These are phyloP conservation scores for Maccullochella peelii DNA, from an alignment of 2,113 vertebrate species.

Conservation along the genomic window DNA sequence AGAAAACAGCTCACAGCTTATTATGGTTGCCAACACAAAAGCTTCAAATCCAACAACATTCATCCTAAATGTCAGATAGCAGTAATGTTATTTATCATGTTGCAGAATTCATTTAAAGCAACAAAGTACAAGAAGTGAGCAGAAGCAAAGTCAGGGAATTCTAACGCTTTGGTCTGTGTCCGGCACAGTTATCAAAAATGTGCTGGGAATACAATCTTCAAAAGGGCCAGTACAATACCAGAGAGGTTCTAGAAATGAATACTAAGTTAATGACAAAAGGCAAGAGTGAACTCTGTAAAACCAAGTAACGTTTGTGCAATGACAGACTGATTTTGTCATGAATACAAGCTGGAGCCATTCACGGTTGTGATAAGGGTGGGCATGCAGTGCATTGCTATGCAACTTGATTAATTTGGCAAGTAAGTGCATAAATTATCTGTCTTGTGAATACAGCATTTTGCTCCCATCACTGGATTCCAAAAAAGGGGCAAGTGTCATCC, in stretches of 20 bases:
- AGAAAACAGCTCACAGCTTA: slow-evolving; percentile 70
- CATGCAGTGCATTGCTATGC: slow-evolving; percentile 46
- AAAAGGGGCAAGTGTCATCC: slow-evolving; percentile 65
- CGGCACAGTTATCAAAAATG: slow-evolving; percentile 39
- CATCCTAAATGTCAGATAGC: slow-evolving; percentile 81
- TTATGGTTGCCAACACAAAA: slow-evolving; percentile 68
- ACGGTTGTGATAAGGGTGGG: slow-evolving; percentile 67
- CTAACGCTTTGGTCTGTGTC: slow-evolving; percentile 29
- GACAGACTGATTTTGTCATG: slow-evolving; percentile 69
- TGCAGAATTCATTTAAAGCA: slow-evolving; percentile 67
- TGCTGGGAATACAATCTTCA: slow-evolving; percentile 59
- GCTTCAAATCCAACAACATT: slow-evolving; percentile 77
- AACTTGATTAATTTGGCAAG: slow-evolving; percentile 76
- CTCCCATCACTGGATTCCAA: slow-evolving; percentile 58
- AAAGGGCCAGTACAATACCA: slow-evolving; percentile 33
- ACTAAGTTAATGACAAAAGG: slow-evolving; percentile 73
- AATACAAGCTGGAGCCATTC: slow-evolving; percentile 79
- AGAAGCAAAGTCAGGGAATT: slow-evolving; percentile 29
- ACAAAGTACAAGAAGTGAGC: slow-evolving; percentile 52
- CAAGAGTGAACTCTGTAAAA: slow-evolving; percentile 68
- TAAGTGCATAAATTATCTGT: slow-evolving; percentile 69
- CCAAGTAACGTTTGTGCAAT: slow-evolving; percentile 66
- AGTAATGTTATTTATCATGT: slow-evolving; percentile 77
- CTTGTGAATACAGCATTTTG: slow-evolving; percentile 64
- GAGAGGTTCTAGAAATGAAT: slow-evolving; percentile 63